Percentiles rank a stretch among this genome's conserved stretches.
Evolutionary conservation across 2,113 vertebrate genomes (phyloP).

Genomic region (Gymnobelideus leadbeateri): DNA sequence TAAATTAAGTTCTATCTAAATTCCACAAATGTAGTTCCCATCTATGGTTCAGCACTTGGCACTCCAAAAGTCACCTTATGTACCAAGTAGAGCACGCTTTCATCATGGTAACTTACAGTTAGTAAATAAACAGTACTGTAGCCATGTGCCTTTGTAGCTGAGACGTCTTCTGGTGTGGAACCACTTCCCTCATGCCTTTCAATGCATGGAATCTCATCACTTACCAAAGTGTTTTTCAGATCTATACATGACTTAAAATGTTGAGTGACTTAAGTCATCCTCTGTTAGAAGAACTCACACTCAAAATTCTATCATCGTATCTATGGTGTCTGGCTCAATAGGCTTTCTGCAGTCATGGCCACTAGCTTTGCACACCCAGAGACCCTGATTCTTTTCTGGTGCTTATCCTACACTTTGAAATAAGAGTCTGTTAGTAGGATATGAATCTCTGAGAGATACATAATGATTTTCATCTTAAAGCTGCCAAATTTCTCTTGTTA

Average conservation of each 20-base stretch:
- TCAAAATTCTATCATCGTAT: neutral
- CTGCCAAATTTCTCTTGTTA: neutral
- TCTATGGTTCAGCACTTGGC: conserved; percentile 28
- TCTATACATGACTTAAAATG: neutral
- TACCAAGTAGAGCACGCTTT: conserved; percentile 42
- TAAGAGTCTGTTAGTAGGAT: neutral
- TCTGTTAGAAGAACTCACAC: neutral
- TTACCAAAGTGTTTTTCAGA: neutral
- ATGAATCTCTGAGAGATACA: neutral
- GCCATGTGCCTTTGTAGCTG: rapidly evolving
- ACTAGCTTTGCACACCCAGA: neutral
- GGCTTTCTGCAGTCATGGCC: neutral
- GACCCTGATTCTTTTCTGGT: neutral
- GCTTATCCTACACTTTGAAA: neutral
- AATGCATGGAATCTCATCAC: neutral
- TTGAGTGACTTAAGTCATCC: neutral
- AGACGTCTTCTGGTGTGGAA: neutral
- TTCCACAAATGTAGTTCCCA: neutral
- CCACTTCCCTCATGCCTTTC: neutral
- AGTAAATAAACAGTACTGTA: neutral
- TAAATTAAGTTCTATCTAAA: conserved; percentile 55
- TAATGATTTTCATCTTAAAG: neutral
- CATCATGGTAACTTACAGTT: rapidly evolving
- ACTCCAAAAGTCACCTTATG: neutral
- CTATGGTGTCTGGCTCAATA: neutral